These are phyloP conservation scores for Coptotermes formosanus DNA, from an alignment of 1,140 invertebrate genomes.

Conservation along the genomic window DNA sequence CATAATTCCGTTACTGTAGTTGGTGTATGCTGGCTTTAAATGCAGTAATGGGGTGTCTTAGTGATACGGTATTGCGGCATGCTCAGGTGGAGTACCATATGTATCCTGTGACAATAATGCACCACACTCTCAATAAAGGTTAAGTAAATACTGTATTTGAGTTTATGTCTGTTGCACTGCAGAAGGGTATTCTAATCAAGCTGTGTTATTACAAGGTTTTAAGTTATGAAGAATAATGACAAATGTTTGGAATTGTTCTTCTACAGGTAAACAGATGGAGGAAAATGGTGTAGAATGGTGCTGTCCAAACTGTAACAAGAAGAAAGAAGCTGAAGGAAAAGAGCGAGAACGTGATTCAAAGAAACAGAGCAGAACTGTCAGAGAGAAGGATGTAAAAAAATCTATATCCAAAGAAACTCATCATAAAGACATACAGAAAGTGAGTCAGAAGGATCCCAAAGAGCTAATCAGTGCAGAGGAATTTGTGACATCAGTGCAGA, in stretches of 20 bases:
- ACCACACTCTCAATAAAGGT: too few species aligned
- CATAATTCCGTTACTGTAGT: too few species aligned
- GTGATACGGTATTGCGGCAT: too few species aligned
- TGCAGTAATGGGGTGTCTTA: too few species aligned
- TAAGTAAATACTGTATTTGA: too few species aligned
- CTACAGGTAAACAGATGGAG: conserved; percentile 78
- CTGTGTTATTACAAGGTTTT: too few species aligned
- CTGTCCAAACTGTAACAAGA: conserved; percentile 80
- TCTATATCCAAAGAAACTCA: conserved; percentile 37
- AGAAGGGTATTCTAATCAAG: too few species aligned
- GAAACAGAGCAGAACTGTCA: conserved; percentile 23
- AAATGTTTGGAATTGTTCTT: background rate
- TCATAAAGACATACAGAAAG: background rate
- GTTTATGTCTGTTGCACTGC: too few species aligned
- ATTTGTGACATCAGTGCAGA: background rate
- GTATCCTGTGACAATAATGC: too few species aligned
- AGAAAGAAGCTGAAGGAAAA: conserved; percentile 47
- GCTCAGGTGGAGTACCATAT: too few species aligned
- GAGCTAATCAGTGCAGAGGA: background rate
- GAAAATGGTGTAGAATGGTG: conserved; percentile 84
- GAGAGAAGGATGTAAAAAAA: conserved; percentile 24
- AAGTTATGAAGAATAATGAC: background rate
- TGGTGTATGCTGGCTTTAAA: too few species aligned
- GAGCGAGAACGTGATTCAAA: conserved; percentile 40
- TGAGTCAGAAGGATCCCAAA: background rate